Conservation (phyloP, 2,797 vertebrate genomes). For the Chaunax sp. region DNA sequence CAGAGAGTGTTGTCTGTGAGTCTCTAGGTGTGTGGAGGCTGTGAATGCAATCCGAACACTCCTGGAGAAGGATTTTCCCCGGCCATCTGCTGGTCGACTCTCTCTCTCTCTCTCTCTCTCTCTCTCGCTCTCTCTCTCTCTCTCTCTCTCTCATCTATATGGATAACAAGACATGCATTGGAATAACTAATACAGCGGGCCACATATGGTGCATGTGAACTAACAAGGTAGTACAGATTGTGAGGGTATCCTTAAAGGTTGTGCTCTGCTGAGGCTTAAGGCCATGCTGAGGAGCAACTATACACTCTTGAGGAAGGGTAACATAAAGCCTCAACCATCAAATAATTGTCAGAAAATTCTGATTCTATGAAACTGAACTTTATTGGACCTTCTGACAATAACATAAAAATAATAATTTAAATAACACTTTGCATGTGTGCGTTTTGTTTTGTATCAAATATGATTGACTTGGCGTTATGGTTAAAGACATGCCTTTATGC, state of each 20-base stretch:
- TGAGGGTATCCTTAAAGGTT: constrained; percentile 28
- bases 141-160: constrained; percentile 73
- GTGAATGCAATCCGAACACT: constrained; percentile 44
- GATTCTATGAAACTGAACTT: too few relatives aligned
- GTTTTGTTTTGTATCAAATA: too few relatives aligned
- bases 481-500: constrained; percentile 4
- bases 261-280: constrained; percentile 38
- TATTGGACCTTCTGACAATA: too few relatives aligned
- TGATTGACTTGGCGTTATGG: too few relatives aligned
- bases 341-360: too few relatives aligned
- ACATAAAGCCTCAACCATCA: too few relatives aligned
- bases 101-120: constrained; percentile 70
- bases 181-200: constrained; percentile 74
- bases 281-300: constrained; percentile 12
- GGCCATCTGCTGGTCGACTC: constrained; percentile 74
- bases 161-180: constrained; percentile 76
- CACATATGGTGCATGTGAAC: constrained; percentile 66
- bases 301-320: constrained; percentile 18
- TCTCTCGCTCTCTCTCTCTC: constrained; percentile 72
- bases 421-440: too few relatives aligned
- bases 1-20: constrained; percentile 25
- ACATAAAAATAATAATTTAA: too few relatives aligned
- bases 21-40: constrained; percentile 48
- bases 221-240: constrained; percentile 72
- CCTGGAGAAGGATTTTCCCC: constrained; percentile 61